Conservation (phyloP, 2,888 invertebrate genomes). For the Augiades crinisus region DNA sequence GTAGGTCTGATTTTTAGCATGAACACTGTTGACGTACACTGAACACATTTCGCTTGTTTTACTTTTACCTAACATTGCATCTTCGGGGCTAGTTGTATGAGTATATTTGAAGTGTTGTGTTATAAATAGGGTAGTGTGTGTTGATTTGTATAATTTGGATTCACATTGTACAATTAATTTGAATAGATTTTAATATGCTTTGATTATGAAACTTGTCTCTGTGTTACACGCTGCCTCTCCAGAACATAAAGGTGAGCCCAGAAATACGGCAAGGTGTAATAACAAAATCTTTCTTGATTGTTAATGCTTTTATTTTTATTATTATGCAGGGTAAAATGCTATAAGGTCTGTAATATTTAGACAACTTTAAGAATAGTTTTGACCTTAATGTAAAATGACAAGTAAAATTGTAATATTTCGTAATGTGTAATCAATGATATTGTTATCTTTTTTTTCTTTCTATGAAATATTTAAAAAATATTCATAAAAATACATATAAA, state of each 20-base stretch:
- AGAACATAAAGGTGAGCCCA: constrained; percentile 74
- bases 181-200: constrained; percentile 36
- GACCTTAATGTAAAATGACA: no score
- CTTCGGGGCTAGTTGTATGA: constrained; percentile 18
- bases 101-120: constrained; percentile 12
- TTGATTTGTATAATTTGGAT: constrained; percentile 21
- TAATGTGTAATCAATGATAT: no score
- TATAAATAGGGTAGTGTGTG: constrained; percentile 11
- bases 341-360: no score
- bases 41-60: constrained; percentile 8
- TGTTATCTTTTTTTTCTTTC: no score
- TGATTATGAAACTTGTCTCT: constrained; percentile 70
- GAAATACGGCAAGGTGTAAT: no score
- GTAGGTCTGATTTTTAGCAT: constrained; percentile 10
- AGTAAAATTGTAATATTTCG: no score
- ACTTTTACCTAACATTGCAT: constrained; percentile 20
- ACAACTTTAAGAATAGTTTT: no score
- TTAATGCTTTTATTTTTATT: no score
- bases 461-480: no score
- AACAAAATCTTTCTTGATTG: no score
- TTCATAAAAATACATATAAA: no score
- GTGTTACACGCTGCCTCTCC: constrained; percentile 78
- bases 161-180: constrained; percentile 23
- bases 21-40: background rate
- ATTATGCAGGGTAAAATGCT: no score